phyloP scores from a whole-genome alignment of 2,113 vertebrate species.

The human (Homo sapiens) region DNA sequence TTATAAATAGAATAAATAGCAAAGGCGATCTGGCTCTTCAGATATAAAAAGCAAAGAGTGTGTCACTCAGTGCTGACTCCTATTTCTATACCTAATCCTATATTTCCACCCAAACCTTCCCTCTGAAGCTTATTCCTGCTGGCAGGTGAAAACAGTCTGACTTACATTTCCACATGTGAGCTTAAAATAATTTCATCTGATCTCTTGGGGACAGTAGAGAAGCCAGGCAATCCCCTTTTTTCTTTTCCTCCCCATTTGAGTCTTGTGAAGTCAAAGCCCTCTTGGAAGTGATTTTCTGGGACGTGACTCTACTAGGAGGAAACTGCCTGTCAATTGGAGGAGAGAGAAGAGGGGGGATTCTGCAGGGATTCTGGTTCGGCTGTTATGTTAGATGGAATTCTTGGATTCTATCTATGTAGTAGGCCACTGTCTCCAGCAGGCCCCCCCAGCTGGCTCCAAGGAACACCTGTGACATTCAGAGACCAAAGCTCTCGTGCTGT shows the following conservation, averaged over 20 bases:
- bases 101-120: background rate
- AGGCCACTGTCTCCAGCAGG: background rate
- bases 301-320: fast-evolving
- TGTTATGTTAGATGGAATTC: fast-evolving
- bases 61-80: background rate
- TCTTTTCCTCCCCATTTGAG: background rate
- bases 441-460: background rate
- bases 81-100: background rate
- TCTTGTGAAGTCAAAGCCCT: background rate
- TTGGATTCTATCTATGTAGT: background rate
- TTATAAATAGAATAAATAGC: constrained; percentile 54
- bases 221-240: background rate
- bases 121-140: constrained; percentile 11
- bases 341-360: fast-evolving
- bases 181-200: background rate
- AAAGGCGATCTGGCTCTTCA: background rate
- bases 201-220: background rate
- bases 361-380: background rate
- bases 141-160: background rate
- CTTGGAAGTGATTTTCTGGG: background rate
- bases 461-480: background rate
- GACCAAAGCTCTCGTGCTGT: background rate
- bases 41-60: background rate
- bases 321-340: background rate
- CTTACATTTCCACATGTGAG: background rate